Evolutionary conservation across 2,797 vertebrate species (phyloP).

Genomic region (Muscicapa striata): DNA sequence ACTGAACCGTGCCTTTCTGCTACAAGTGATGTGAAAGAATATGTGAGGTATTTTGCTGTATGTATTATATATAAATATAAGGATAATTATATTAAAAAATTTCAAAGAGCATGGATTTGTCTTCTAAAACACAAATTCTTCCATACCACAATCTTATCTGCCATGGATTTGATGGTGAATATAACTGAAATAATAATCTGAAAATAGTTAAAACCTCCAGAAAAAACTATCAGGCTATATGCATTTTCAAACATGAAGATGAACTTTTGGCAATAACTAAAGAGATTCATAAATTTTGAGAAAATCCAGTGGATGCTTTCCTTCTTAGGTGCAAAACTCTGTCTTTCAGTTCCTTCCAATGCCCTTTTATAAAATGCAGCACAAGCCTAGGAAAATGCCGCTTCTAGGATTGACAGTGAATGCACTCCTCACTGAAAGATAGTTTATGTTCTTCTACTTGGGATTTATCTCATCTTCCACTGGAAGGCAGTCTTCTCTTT

Average conservation of each 20-base stretch:
- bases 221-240: neutral
- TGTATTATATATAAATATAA: conserved; percentile 41
- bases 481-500: conserved; percentile 39
- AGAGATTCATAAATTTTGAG: neutral
- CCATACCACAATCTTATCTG: neutral
- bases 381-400: neutral
- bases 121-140: conserved; percentile 46
- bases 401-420: neutral
- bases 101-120: conserved; percentile 52
- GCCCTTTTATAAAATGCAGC: neutral
- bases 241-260: neutral
- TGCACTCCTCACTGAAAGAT: neutral
- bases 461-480: neutral
- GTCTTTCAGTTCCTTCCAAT: neutral
- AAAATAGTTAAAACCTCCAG: conserved; percentile 28
- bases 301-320: neutral
- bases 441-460: neutral
- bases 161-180: conserved; percentile 54
- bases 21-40: conserved; percentile 38
- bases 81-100: conserved; percentile 44
- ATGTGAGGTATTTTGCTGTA: conserved; percentile 54
- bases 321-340: neutral
- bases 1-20: neutral
- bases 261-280: neutral
- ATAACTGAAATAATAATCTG: conserved; percentile 62